These are phyloP conservation scores for Salticus scenicus DNA, from an alignment of 2,888 invertebrate species.

Conservation along the genomic window DNA sequence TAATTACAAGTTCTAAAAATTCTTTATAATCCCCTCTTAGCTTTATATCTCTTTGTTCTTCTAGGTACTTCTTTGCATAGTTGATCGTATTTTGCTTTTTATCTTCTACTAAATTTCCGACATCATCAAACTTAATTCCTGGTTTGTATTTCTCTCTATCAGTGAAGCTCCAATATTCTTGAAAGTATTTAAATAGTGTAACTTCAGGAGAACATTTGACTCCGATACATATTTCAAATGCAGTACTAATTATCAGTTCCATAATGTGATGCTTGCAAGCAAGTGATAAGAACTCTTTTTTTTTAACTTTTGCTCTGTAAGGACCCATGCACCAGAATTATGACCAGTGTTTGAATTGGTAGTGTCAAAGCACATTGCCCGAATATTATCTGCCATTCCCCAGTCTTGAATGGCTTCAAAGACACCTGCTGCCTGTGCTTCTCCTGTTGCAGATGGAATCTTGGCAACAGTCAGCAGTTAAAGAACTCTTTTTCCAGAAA, in stretches of 20 bases:
- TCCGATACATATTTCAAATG: conserved; percentile 5
- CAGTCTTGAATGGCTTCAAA: conserved; percentile 32
- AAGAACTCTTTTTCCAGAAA: neutral
- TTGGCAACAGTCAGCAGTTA: conserved; percentile 27
- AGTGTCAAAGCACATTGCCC: conserved; percentile 9
- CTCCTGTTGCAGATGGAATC: conserved; percentile 23
- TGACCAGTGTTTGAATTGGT: conserved; percentile 2
- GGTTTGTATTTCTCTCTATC: neutral
- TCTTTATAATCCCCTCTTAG: too few species aligned
- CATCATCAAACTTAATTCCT: neutral
- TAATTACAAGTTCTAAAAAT: too few species aligned
- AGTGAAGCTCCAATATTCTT: neutral
- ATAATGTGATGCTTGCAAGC: conserved; percentile 11
- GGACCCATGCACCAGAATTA: conserved; percentile 11
- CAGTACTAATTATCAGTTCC: conserved; percentile 13
- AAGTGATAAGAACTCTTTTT: neutral
- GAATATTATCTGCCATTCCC: conserved; percentile 23
- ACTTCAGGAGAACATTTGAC: conserved; percentile 4
- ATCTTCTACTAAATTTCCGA: conserved; percentile 1
- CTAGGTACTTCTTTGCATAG: too few species aligned
- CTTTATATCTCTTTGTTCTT: too few species aligned
- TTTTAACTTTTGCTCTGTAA: conserved; percentile 17
- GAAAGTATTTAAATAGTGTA: conserved; percentile 2
- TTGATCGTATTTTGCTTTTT: neutral
- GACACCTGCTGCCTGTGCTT: neutral